Evolutionary conservation across 2,888 invertebrate species (phyloP), one percentile per base, ranked within the genome.

Genomic region (Mylabris sibirica): DNA sequence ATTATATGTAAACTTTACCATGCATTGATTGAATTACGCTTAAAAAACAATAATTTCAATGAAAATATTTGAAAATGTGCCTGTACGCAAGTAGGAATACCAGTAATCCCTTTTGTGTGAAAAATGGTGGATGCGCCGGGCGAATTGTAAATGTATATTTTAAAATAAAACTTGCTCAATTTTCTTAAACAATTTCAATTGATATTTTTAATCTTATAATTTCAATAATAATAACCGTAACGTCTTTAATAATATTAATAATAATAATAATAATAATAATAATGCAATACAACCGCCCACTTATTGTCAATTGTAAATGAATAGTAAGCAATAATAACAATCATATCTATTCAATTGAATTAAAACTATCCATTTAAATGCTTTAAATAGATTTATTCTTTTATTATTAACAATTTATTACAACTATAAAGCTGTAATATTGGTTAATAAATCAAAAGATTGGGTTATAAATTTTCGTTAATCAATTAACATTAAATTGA

Each of bases 381-480:
- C 44, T 49, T 49, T 20, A 49, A 49, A 20, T 49, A 49, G 49
- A 49, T 49, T 49, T 49, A 49, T 49, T 49, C 49, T 20, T 49
- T 49, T 49, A 49, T 49, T 49, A 20, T 49, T 49, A 49, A 49
- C 49, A 49, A 49, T 49, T 49, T 49, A 49, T 49, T 49, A 49
- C 49, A 20, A 49, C 49, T 22, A 49, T 49, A 49, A 49, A 49
- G 20, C 6, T 49, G 20, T 49, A 20, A 49, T 49, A 49, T 49
- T 49, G 49, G 9, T 20, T 49, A 49, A 49, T 49, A 49, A 49
- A 49, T 49, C 20, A 20, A 20, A 20, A 49, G 20, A 20, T 49
- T 11, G 49, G 49, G 11, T 49, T 49, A 22, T 49, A 49, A 49
- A 49, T 49, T 49, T 49, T 49, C 49, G 49, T 49, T 49, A 49